These are phyloP conservation scores for Hydractinia symbiolongicarpus DNA, from an alignment of 30 jellyfish, hydroid and myxozoan genomes.

Conservation along the genomic window DNA sequence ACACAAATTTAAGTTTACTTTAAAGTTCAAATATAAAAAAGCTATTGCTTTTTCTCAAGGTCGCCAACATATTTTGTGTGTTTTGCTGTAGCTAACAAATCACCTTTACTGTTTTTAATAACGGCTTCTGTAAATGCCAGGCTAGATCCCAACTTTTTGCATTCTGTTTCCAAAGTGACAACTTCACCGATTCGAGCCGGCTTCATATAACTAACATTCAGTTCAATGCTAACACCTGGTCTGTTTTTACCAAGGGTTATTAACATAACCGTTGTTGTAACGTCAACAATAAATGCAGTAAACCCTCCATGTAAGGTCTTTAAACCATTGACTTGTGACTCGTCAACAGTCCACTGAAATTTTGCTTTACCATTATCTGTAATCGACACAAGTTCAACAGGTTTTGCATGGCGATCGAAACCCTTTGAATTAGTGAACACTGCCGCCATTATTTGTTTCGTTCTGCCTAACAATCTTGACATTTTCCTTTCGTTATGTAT, in stretches of 20 bases:
- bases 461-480: neutral
- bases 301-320: constrained; percentile 86
- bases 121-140: constrained; percentile 65
- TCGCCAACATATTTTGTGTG: constrained; percentile 72
- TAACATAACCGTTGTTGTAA: constrained; percentile 58
- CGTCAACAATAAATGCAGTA: constrained; percentile 58
- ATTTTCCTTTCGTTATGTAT: neutral
- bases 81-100: constrained; percentile 71
- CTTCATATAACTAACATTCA: constrained; percentile 66
- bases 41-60: no score
- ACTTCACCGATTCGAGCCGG: constrained; percentile 78
- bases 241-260: constrained; percentile 18
- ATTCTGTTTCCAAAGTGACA: constrained; percentile 55
- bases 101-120: constrained; percentile 56
- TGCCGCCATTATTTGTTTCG: neutral
- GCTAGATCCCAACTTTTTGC: constrained; percentile 55
- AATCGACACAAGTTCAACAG: constrained; percentile 46
- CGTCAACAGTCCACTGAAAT: constrained; percentile 58
- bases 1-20: no score
- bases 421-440: neutral
- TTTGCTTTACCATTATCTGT: constrained; percentile 50
- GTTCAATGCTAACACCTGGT: constrained; percentile 80
- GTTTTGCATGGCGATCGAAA: constrained; percentile 25
- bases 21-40: no score
- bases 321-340: constrained; percentile 37